Evolutionary conservation across 2,113 vertebrate genomes (phyloP).

Genomic region (Cnemophilus loriae): DNA sequence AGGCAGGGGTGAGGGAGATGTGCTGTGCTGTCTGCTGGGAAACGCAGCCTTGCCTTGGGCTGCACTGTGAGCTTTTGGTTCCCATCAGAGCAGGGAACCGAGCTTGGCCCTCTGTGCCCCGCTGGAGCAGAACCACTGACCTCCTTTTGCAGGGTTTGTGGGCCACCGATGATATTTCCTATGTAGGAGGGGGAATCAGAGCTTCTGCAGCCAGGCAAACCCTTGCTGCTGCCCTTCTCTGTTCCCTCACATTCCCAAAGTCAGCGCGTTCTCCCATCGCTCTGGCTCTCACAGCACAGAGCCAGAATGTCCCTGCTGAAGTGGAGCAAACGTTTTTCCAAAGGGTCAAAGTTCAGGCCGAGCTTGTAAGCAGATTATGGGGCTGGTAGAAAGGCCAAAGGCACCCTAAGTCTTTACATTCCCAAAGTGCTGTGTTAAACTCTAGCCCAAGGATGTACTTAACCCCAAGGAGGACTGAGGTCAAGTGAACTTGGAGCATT

Average conservation of each 20-base stretch:
- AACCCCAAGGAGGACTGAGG: slow-evolving; percentile 41
- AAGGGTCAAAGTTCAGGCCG: slow-evolving; percentile 14
- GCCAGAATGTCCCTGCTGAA: slow-evolving; percentile 22
- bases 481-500: slow-evolving; percentile 65
- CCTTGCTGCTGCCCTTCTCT: not conserved
- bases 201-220: not conserved
- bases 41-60: not conserved
- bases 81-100: not conserved
- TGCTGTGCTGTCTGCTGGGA: not conserved
- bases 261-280: not conserved
- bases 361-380: slow-evolving; percentile 60
- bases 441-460: slow-evolving; percentile 63
- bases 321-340: slow-evolving; percentile 52
- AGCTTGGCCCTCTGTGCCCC: not conserved
- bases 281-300: not conserved
- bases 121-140: not conserved
- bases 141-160: not conserved
- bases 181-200: not conserved
- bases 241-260: not conserved
- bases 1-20: not conserved
- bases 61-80: not conserved
- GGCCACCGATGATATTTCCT: not conserved
- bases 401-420: slow-evolving; percentile 55
- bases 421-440: slow-evolving; percentile 52
- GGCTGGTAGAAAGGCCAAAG: slow-evolving; percentile 52